These are phyloP conservation scores for Semicossyphus pulcher DNA, from an alignment of 2,113 vertebrate genomes.

Conservation along the genomic window DNA sequence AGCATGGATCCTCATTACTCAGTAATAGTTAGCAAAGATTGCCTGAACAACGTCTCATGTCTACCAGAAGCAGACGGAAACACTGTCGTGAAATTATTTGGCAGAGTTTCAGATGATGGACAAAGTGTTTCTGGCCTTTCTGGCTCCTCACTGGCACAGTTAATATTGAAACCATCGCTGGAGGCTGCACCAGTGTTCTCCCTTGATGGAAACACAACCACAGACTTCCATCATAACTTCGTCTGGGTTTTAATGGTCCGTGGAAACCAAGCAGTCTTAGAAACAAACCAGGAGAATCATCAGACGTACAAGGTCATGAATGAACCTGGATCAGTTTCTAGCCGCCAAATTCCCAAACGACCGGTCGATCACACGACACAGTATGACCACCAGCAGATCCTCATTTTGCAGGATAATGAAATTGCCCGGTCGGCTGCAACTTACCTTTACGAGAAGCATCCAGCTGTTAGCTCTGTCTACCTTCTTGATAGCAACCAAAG, in stretches of 20 bases:
- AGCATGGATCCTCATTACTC: slow-evolving; percentile 56
- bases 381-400: slow-evolving; percentile 65
- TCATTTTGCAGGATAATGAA: slow-evolving; percentile 41
- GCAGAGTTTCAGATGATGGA: slow-evolving; percentile 39
- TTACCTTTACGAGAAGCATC: slow-evolving; percentile 51
- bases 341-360: slow-evolving; percentile 26
- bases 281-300: slow-evolving; percentile 30
- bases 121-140: slow-evolving; percentile 47
- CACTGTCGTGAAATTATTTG: slow-evolving; percentile 54
- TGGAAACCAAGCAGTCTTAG: slow-evolving; percentile 42
- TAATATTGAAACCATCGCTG: slow-evolving; percentile 39
- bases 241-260: slow-evolving; percentile 16
- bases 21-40: slow-evolving; percentile 21
- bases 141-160: slow-evolving; percentile 43
- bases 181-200: slow-evolving; percentile 32
- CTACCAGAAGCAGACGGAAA: slow-evolving; percentile 7
- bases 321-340: background rate
- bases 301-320: slow-evolving; percentile 48
- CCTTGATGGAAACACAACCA: slow-evolving; percentile 45
- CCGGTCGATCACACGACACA: slow-evolving; percentile 38
- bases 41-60: slow-evolving; percentile 40
- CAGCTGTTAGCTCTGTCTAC: slow-evolving; percentile 36
- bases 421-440: slow-evolving; percentile 22
- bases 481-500: slow-evolving; percentile 36
- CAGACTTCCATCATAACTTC: slow-evolving; percentile 40